Evolutionary conservation across 1,140 invertebrate genomes (phyloP), one percentile per base, ranked within the genome.

Genomic region (Bombus cullumanus): DNA sequence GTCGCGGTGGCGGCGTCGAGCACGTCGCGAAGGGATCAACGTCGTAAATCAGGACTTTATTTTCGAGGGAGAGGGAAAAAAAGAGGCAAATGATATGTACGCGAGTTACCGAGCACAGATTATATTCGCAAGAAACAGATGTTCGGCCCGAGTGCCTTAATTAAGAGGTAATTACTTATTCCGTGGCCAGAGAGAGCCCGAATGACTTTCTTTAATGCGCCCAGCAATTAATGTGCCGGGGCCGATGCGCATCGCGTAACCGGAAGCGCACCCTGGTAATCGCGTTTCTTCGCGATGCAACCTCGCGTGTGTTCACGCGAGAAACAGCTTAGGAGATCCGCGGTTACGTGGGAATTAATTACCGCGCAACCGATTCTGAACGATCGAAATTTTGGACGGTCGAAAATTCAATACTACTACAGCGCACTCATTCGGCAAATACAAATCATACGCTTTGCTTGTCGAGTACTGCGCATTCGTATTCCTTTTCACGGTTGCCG

Each of bases 101-200:
- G 47, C 68, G 66, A 73, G 41, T 77, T 75, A 57, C 34, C 39
- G n/a, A 62, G 66, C 81, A 83, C 66, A 79, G 85, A 89, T 91
- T 91, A 88, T 86, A 88, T 69, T 82, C 72, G 39, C 83, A 64
- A 64, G 90, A 89, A 91, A 92, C 91, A 92, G 91, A 92, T 91
- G 91, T 88, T 83, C 78, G 75, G 37, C 34, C 66, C 81, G 91
- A 85, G 89, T 84, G 85, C 83, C 90, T 92, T 92, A 92, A 92
- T 92, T 92, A 92, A 92, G 91, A 86, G 89, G 85, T 89, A 88
- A 92, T 92, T 89, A 92, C 90, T 92, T 92, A 92, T 91, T 85
- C 69, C 39, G 66, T n/a, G 41, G 69, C 69, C n/a, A n/a, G 59
- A 28, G 10, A 59, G 57, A 59, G 34, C 64, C 25, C 3, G 31